phyloP scores from a whole-genome alignment of 2,797 vertebrate genomes.

The Gallinago stenura region DNA sequence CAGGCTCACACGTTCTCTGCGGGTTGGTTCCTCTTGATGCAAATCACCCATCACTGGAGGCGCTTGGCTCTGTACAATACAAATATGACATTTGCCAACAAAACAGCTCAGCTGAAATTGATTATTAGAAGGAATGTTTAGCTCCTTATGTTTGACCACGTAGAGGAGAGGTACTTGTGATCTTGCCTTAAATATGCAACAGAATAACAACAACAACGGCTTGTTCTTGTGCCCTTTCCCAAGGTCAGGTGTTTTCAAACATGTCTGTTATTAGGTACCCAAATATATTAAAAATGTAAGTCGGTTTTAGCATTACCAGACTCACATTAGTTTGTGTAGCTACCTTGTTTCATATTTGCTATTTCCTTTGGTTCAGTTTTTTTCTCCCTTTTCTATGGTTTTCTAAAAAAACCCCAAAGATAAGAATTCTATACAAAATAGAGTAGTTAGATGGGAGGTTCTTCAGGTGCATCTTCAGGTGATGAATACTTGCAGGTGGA shows the following conservation, averaged over 20 bases:
- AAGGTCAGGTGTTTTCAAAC: neutral
- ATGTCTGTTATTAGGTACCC: fast-evolving
- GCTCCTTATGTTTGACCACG: fast-evolving
- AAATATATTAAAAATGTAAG: neutral
- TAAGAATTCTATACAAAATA: fast-evolving
- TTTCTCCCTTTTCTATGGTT: neutral
- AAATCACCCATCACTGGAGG: fast-evolving
- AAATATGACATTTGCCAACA: neutral
- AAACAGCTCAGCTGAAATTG: neutral
- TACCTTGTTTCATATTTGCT: neutral
- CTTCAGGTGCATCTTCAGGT: neutral
- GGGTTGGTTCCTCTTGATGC: neutral
- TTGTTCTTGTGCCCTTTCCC: neutral
- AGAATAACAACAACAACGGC: fast-evolving
- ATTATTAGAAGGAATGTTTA: neutral
- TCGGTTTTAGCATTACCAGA: fast-evolving
- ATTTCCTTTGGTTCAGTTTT: neutral
- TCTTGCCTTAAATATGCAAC: neutral
- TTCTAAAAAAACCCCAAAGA: neutral
- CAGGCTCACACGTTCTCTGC: fast-evolving
- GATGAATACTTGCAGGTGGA: neutral
- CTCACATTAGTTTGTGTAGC: no score
- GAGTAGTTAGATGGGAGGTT: neutral
- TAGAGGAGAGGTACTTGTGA: neutral
- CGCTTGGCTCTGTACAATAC: neutral